A percentile compares a stretch with the other conserved stretches of the same genome.
phyloP scores from a whole-genome alignment of 2,113 vertebrate species.

The Saccopteryx leptura region DNA sequence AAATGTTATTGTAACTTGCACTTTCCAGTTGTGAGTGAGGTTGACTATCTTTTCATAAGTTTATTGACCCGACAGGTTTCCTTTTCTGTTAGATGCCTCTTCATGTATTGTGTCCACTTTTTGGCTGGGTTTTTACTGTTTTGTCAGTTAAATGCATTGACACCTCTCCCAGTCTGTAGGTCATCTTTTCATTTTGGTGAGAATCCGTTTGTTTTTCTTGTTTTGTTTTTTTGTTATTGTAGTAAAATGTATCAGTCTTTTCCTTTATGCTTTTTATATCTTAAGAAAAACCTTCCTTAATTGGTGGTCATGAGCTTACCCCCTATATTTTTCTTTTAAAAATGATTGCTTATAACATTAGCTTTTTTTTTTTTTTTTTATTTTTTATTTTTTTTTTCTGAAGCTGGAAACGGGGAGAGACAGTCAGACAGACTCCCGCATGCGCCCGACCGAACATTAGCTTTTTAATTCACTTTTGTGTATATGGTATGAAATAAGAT shows the following conservation, averaged over 20 bases:
- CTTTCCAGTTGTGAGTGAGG: slow-evolving; percentile 42
- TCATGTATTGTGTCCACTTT: slow-evolving; percentile 18
- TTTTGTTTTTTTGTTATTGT: slow-evolving; percentile 21
- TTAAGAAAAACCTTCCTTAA: slow-evolving; percentile 37
- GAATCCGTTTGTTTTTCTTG: not conserved
- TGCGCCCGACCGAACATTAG: too few relatives aligned
- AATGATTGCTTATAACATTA: slow-evolving; percentile 21
- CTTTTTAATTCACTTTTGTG: slow-evolving; percentile 29
- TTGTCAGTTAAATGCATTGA: not conserved
- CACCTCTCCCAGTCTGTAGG: not conserved
- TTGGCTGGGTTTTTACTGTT: not conserved
- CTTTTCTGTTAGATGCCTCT: slow-evolving; percentile 23
- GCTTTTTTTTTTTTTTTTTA: too few relatives aligned
- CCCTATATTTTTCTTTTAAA: slow-evolving; percentile 50
- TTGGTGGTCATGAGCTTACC: slow-evolving; percentile 58
- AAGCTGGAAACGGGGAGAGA: too few relatives aligned
- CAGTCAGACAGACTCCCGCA: too few relatives aligned
- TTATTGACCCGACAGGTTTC: slow-evolving; percentile 18
- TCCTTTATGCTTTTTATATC: not conserved
- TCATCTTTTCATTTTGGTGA: slow-evolving; percentile 31
- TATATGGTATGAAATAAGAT: slow-evolving; percentile 16
- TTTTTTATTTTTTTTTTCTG: too few relatives aligned
- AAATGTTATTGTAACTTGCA: slow-evolving; percentile 33
- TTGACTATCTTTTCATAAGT: not conserved
- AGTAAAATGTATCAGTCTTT: slow-evolving; percentile 31